Evolutionary conservation across 2,888 invertebrate genomes (phyloP).

Genomic region (Salticus scenicus): DNA sequence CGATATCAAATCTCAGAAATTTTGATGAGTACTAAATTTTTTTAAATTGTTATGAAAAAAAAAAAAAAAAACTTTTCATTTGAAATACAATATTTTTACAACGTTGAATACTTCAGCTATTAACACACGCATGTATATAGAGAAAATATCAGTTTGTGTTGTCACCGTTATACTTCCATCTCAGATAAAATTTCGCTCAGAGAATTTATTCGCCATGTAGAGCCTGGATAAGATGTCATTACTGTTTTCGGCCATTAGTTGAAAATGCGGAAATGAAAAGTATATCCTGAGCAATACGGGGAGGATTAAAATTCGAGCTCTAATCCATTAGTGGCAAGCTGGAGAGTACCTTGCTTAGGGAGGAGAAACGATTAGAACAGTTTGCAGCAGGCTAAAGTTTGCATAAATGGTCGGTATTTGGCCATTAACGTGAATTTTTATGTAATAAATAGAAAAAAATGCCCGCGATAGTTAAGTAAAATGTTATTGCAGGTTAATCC

Average conservation of each 20-base stretch:
- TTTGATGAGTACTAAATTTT: no score
- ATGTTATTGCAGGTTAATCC: not conserved
- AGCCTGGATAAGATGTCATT: not conserved
- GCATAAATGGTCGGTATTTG: not conserved
- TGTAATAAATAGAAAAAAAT: not conserved
- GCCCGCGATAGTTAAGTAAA: not conserved
- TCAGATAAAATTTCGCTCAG: not conserved
- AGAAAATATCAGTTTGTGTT: no score
- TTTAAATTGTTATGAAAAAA: no score
- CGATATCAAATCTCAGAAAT: no score
- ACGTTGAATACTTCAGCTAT: no score
- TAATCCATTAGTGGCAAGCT: not conserved
- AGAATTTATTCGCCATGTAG: not conserved
- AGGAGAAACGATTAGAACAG: not conserved
- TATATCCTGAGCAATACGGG: not conserved
- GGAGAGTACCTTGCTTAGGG: not conserved
- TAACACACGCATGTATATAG: no score
- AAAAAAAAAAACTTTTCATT: no score
- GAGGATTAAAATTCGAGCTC: not conserved
- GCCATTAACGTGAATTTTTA: not conserved
- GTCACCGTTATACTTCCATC: not conserved
- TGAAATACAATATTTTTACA: no score
- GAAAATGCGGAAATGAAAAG: slow-evolving; percentile 6
- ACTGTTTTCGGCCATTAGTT: not conserved
- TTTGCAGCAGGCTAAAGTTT: not conserved